These are phyloP conservation scores for Drosophila limbata DNA, from an alignment of 2,888 invertebrate genomes.

Conservation along the genomic window DNA sequence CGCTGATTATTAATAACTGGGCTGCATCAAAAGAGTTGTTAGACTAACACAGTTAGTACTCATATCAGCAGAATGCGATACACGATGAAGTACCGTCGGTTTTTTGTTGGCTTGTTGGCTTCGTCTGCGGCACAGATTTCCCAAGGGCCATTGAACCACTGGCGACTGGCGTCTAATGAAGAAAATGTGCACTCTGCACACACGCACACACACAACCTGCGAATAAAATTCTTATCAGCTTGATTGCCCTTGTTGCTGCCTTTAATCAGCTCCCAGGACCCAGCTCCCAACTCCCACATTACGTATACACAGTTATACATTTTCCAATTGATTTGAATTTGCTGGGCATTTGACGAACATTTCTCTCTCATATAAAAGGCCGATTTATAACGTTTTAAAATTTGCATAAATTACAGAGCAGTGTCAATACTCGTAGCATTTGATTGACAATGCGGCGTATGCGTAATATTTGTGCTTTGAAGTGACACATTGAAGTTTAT, in stretches of 20 bases:
- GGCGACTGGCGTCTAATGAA: conserved; percentile 42
- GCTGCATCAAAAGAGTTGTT: conserved; percentile 65
- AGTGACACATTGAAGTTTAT: not conserved
- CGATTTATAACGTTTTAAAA: conserved; percentile 55
- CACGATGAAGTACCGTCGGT: not conserved
- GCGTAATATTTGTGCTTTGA: conserved; percentile 35
- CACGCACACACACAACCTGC: not conserved
- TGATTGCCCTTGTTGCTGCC: conserved; percentile 23
- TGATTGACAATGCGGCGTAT: conserved; percentile 46
- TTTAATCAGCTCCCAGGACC: conserved; percentile 50
- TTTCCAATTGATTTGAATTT: conserved; percentile 68
- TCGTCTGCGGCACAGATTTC: conserved; percentile 39
- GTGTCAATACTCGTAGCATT: conserved; percentile 27
- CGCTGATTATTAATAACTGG: conserved; percentile 70
- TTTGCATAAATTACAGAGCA: conserved; percentile 62
- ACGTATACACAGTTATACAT: conserved; percentile 49
- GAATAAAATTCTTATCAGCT: not conserved
- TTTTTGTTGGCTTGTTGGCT: conserved; percentile 3
- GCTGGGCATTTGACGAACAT: conserved; percentile 31
- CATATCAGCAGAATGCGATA: conserved; percentile 10
- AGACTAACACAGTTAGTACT: conserved; percentile 56
- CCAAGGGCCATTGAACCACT: conserved; percentile 40
- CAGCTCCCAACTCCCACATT: conserved; percentile 20
- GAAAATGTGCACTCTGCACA: conserved; percentile 33
- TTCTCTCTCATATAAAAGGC: conserved; percentile 27